A percentile compares a stretch with the other conserved stretches of the same genome.
Evolutionary conservation across 2,888 invertebrate species (phyloP).

Genomic region (Pollenia griseotomentosa): DNA sequence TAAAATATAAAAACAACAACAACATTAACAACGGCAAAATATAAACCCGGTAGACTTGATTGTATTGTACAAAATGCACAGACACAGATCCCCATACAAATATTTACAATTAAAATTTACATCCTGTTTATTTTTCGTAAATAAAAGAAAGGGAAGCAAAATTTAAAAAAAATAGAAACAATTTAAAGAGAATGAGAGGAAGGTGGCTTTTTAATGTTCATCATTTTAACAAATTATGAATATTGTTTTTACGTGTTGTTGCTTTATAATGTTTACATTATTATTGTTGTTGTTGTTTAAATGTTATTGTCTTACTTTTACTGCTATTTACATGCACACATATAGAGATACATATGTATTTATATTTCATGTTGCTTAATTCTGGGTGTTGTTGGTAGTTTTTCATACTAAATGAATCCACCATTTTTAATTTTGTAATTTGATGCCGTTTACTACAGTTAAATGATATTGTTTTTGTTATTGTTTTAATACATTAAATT

Average conservation of each 20-base stretch:
- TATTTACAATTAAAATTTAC: slow-evolving; percentile 35
- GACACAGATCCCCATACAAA: slow-evolving; percentile 17
- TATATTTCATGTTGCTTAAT: slow-evolving; percentile 65
- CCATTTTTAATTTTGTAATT: slow-evolving; percentile 83
- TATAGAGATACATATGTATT: background rate
- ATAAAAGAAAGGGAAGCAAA: slow-evolving; percentile 6
- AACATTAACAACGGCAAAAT: slow-evolving; percentile 19
- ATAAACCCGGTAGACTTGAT: slow-evolving; percentile 69
- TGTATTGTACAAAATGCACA: slow-evolving; percentile 55
- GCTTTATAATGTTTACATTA: slow-evolving; percentile 51
- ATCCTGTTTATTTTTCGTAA: slow-evolving; percentile 28
- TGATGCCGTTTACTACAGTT: slow-evolving; percentile 77
- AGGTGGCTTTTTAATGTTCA: slow-evolving; percentile 63
- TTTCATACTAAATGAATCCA: slow-evolving; percentile 68
- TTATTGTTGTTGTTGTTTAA: slow-evolving; percentile 25
- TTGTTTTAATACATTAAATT: slow-evolving; percentile 60
- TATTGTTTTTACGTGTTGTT: slow-evolving; percentile 77
- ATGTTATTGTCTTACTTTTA: slow-evolving; percentile 64
- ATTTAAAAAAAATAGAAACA: background rate
- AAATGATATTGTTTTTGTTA: slow-evolving; percentile 43
- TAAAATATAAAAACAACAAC: slow-evolving; percentile 66
- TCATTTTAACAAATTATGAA: slow-evolving; percentile 79
- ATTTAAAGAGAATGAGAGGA: slow-evolving; percentile 3
- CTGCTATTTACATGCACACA: background rate
- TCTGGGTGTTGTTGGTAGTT: slow-evolving; percentile 67